Evolutionary conservation across 1,140 invertebrate species (phyloP), one percentile per base, ranked within the genome.

Genomic region (Philopotamus ludificatus): DNA sequence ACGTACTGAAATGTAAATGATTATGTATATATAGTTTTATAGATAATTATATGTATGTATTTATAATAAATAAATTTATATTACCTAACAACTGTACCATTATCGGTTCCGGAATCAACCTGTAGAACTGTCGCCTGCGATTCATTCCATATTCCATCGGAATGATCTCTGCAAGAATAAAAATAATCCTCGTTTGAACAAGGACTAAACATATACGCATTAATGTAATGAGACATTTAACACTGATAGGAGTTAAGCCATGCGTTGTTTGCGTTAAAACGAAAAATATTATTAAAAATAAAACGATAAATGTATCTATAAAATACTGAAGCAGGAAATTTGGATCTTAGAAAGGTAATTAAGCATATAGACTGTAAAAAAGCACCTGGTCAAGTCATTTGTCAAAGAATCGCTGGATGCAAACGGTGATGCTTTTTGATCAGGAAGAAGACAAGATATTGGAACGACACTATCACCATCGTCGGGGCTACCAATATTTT

Each of bases 101-200:
- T 85, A 65, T 85, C 84, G 28, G 84, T 84, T 23, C 84, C 84
- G 15, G 87, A 87, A 73, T 89, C 89, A 0, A 86, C 86, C 74
- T 90, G 90, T 22, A 92, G 78, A 12, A 92, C 89, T 1, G 90
- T 93, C 0, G 88, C 87, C 77, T 92, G 90, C 12, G 90, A 92
- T 79, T 92, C 90, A 77, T 92, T 93, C 90, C 90, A 93, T 72
- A 90, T 87, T 28, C 89, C 89, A 74, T 92, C 90, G 28, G 89
- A 92, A 74, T 92, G 89, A 74, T 92, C 90, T 73, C 88, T 85
- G 75, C 65, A 71, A 69, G 28, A 63, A 62, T 62, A 59, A 60
- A 47, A 50, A 49, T 49, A 58, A 69, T 49, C 67, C 67, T 65
- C 67, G 67, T 69, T 66, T 69, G 67, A 69, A 66, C 67, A 63